Evolutionary conservation across 2,113 vertebrate genomes (phyloP), one percentile per base, ranked within the genome.

Genomic region (Thomomys bottae): DNA sequence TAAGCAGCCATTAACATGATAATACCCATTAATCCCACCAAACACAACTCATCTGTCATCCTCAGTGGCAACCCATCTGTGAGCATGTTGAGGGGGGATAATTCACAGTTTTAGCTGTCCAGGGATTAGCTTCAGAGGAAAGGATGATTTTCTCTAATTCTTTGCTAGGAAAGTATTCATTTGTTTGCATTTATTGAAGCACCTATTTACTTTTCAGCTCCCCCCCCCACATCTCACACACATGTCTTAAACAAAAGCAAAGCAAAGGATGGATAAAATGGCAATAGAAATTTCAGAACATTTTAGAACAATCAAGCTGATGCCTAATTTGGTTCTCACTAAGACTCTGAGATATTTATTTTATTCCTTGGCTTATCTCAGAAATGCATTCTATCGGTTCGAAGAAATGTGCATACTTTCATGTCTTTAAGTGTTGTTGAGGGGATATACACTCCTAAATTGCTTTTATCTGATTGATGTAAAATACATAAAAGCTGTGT

Each of bases 1-100:
- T 97, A 98, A 97, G 96, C 97, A 98, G 72, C 97, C 96, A 98
- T 98, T 98, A 98, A 97, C 97, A 98, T 98, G 97, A 98, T 98
- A 98, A 98, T 98, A 96, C 86, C 93, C 97, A 97, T 98, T 98
- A 98, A 98, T 98, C 98, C 97, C 94, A 67, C 96, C 98, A 98
- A 98, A 98, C 96, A 97, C 97, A 97, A 98, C 97, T 98, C 98
- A 98, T 98, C 98, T 98, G 98, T 98, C 98, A 97, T 97, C 96
- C 97, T 97, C 97, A 95, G 89, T 94, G 96, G 96, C 97, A 96
- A 97, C 96, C 97, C 97, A 97, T 98, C 96, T 98, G 97, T 96
- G 97, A 95, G 89, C 75, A 17, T 95, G 97, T 88, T 94, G 93
- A 97, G 96, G 94, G 95, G 89, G 63, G 92, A 54, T 54, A 96